phyloP scores from a whole-genome alignment of 2,797 vertebrate species.

The Euphonia xanthogaster region DNA sequence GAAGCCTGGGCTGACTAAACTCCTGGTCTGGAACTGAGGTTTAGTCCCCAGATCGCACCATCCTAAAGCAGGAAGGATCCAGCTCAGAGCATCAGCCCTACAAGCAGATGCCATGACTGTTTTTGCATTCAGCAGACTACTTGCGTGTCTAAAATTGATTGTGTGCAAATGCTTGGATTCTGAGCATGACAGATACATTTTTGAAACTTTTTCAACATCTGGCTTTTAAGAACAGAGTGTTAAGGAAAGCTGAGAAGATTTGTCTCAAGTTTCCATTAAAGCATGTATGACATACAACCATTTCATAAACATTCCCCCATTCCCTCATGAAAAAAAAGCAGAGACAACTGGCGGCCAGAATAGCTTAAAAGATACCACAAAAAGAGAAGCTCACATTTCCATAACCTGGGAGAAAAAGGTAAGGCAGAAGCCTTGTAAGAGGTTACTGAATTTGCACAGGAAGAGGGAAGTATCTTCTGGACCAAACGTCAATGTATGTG shows the following conservation, averaged over 20 bases:
- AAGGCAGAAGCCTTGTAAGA: neutral
- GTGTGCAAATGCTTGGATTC: neutral
- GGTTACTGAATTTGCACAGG: neutral
- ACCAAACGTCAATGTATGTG: neutral
- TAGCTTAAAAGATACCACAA: neutral
- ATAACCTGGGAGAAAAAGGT: neutral
- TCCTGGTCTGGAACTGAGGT: neutral
- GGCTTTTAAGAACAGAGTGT: neutral
- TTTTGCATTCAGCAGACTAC: neutral
- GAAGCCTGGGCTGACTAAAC: neutral
- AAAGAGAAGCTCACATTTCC: neutral
- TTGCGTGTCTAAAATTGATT: neutral
- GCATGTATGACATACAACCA: rapidly evolving
- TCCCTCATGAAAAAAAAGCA: neutral
- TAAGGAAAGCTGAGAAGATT: neutral
- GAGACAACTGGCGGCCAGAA: neutral
- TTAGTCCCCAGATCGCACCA: neutral
- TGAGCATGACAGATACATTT: neutral
- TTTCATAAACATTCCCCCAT: neutral
- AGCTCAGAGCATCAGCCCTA: neutral
- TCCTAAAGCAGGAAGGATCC: neutral
- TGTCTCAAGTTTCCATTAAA: slow-evolving; percentile 13
- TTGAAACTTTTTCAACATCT: slow-evolving; percentile 7
- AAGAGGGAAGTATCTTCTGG: neutral
- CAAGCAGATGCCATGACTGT: neutral